phyloP scores from a whole-genome alignment of 1,140 invertebrate genomes.

The Cotesia typhae region DNA sequence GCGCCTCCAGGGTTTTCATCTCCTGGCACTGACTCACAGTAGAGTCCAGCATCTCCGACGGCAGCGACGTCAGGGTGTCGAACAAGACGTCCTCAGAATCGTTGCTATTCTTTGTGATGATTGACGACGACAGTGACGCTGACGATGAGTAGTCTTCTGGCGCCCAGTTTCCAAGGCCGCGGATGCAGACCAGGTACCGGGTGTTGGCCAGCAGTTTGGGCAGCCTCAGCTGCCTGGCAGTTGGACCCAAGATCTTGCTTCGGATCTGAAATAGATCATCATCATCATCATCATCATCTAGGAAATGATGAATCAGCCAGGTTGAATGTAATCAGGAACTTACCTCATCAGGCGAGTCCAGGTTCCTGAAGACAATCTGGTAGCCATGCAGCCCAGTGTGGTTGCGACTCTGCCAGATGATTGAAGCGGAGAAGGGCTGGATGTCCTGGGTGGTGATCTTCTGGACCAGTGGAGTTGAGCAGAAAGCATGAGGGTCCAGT shows the following conservation, averaged over 20 bases:
- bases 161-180: slow-evolving; percentile 78
- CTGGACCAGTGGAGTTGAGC: slow-evolving; percentile 80
- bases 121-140: too few species aligned
- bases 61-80: too few species aligned
- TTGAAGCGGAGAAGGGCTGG: slow-evolving; percentile 83
- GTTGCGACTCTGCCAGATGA: slow-evolving; percentile 89
- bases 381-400: slow-evolving; percentile 87
- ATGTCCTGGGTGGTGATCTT: slow-evolving; percentile 87
- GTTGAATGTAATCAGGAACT: background rate
- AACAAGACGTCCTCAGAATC: too few species aligned
- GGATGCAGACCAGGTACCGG: slow-evolving; percentile 84
- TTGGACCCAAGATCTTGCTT: slow-evolving; percentile 75
- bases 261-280: slow-evolving; percentile 69
- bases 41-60: slow-evolving; percentile 72
- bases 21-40: slow-evolving; percentile 77
- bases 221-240: slow-evolving; percentile 76
- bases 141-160: too few species aligned
- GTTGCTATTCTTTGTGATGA: too few species aligned
- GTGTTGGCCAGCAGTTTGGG: slow-evolving; percentile 78
- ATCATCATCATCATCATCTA: background rate
- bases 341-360: slow-evolving; percentile 71
- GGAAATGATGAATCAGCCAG: background rate
- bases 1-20: slow-evolving; percentile 76
- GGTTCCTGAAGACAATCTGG: slow-evolving; percentile 83
- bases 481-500: slow-evolving; percentile 81